Evolutionary conservation across 2,797 vertebrate species (phyloP).

Genomic region (Spheniscus humboldti): DNA sequence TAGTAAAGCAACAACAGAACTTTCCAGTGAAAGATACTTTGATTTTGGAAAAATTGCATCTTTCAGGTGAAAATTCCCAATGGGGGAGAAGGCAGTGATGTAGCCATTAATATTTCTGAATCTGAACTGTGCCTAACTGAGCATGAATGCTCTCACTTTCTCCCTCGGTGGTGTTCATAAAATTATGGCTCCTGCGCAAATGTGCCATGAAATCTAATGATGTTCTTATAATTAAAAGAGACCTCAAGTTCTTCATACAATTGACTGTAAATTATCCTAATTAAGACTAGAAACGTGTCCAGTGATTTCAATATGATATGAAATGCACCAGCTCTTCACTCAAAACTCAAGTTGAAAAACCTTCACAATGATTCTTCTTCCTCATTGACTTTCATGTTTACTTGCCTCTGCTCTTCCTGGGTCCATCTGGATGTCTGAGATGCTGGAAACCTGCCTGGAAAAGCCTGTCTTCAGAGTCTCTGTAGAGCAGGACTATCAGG

Average conservation of each 20-base stretch:
- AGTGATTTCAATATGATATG: neutral
- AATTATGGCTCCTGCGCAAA: slow-evolving; percentile 43
- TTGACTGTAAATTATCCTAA: slow-evolving; percentile 52
- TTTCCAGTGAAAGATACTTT: neutral
- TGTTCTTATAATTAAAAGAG: slow-evolving; percentile 60
- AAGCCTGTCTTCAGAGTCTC: neutral
- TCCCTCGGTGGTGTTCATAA: neutral
- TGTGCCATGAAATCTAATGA: slow-evolving; percentile 59
- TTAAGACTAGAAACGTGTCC: slow-evolving; percentile 24
- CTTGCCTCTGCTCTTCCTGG: neutral
- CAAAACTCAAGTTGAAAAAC: neutral
- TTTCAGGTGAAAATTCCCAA: slow-evolving; percentile 13
- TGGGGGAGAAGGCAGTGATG: neutral
- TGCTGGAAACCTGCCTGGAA: slow-evolving; percentile 27
- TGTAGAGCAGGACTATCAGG: neutral
- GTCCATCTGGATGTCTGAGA: slow-evolving; percentile 12
- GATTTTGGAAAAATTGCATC: neutral
- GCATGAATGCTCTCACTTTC: slow-evolving; percentile 23
- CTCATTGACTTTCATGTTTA: slow-evolving; percentile 1
- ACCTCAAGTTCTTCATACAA: slow-evolving; percentile 40
- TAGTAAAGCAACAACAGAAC: neutral
- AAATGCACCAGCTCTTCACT: neutral
- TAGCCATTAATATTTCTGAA: slow-evolving; percentile 7
- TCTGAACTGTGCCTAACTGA: slow-evolving; percentile 38
- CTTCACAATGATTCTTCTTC: neutral